Evolutionary conservation across 2,888 invertebrate species (phyloP), one percentile per base, ranked within the genome.

Genomic region (Pachliopta kotzebuea): DNA sequence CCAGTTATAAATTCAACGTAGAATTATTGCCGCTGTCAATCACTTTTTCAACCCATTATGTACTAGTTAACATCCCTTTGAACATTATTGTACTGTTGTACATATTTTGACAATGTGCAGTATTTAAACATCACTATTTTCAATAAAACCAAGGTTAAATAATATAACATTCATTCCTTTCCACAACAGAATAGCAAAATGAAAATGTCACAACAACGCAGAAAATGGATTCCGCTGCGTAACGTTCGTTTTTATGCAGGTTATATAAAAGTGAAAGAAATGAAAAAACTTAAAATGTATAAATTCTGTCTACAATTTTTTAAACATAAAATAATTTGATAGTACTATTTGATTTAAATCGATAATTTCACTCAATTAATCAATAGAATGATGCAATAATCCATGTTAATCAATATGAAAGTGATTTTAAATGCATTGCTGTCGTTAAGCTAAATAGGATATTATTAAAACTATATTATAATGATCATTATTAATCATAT

Each of bases 181-280:
- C 77, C 72, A 74, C 71, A 73, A 72, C 72, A 72, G 74, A 75
- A 74, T 72, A 79, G 79, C 76, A 78, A 81, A 79, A 78, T 74
- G 76, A 87, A 88, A 89, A 87, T 90, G 90, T 91, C 90, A 91
- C 90, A 91, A 91, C 90, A 91, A 91, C 89, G 85, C 84, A 89
- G 90, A 90, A 90, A 90, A 90, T 90, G 90, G 90, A 89, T 84
- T 83, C 89, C 85, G 63, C 70, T 71, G 72, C 73, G 72, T 67
- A 65, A 70, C 73, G 70, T 75, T 75, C 72, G 72, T 56, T 68
- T 70, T 62, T 56, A 70, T 18, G 69, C 56, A 60, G n/a, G 49
- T 6, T 42, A 56, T 7, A 18, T 45, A 42, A n/a, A 49, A 52
- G 50, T 21, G 1, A 21, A 37, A n/a, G 18, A 56, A 56, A 56